Evolutionary conservation across 2,113 vertebrate genomes (phyloP), one percentile per base, ranked within the genome.

Genomic region (Thryonomys swinderianus): DNA sequence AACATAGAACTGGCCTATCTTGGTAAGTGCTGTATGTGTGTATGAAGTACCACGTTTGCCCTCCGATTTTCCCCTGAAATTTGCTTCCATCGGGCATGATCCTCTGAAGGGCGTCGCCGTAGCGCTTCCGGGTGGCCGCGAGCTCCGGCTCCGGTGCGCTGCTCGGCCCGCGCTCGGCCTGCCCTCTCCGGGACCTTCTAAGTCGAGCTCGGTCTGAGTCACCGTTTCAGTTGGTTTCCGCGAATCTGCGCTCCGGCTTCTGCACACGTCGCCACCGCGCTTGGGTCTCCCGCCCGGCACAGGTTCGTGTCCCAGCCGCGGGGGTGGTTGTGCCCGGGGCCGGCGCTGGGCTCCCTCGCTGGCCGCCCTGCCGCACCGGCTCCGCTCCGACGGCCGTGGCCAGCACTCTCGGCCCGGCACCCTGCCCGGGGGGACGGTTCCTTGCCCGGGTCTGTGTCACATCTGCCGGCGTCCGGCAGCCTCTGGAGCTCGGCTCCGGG

Each of bases 141-240:
- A 11, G n/a, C 17, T 66, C 57, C 32, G 0, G 3, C 1, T 11
- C 64, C 32, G 30, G 10, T 25, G 13, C 4, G 21, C 0, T 16
- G 12, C 32, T 66, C 3, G 37, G 34, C 11, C 18, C 21, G 27
- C 13, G 21, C 55, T 14, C 55, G 66, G 5, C 1, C 0, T 62
- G n/a, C 16, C 7, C 64, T 42, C 51, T 2, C 27, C 55, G 30
- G 3, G 69, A 6, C 20, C 1, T 25, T 84, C 37, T 12, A 53
- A 12, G 1, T 3, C 42, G 1, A 30, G 53, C 5, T 0, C 45
- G 0, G 2, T 67, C 34, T 27, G 9, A 81, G 34, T 6, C 53
- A 30, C 18, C 53, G 12, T n/a, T 93, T 78, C 21, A 9, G 4
- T 67, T 8, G 2, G 5, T 7, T 85, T 74, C 23, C n/a, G 27